phyloP scores from a whole-genome alignment of 2,113 vertebrate species.

The Capreolus pygargus region DNA sequence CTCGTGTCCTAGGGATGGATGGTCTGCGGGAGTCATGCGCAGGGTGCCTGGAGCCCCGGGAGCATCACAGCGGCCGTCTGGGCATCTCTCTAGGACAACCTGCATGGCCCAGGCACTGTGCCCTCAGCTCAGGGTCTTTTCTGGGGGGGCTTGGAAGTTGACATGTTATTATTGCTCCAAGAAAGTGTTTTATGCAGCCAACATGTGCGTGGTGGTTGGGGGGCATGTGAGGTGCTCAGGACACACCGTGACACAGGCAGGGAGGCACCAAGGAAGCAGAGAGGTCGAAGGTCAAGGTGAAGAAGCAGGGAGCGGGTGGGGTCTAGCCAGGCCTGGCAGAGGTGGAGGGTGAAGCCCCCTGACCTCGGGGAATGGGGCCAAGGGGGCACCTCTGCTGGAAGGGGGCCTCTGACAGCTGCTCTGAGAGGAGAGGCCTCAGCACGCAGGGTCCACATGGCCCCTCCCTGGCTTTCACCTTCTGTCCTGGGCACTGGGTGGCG shows the following conservation, averaged over 20 bases:
- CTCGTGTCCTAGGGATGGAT: background rate
- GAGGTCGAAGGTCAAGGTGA: too few relatives aligned
- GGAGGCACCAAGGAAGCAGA: too few relatives aligned
- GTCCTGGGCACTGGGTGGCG: accelerated
- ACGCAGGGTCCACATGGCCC: accelerated
- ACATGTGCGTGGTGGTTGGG: too few relatives aligned
- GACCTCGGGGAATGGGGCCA: background rate
- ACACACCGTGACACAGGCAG: too few relatives aligned
- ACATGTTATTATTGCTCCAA: too few relatives aligned
- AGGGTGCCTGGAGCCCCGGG: background rate
- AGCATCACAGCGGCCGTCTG: background rate
- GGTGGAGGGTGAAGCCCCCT: background rate
- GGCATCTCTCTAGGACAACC: background rate
- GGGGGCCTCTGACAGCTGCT: background rate
- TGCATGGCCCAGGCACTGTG: background rate
- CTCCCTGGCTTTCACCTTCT: accelerated
- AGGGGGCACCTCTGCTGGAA: accelerated
- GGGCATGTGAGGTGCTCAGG: too few relatives aligned
- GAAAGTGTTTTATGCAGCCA: too few relatives aligned
- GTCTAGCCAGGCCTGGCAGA: background rate
- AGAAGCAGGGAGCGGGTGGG: background rate
- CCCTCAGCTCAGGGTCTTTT: background rate
- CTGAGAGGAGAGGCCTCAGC: background rate
- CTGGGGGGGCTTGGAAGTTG: background rate
- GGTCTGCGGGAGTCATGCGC: accelerated